Evolutionary conservation across 2,888 invertebrate genomes (phyloP), one percentile per base, ranked within the genome.

Genomic region (Tribolium freemani): DNA sequence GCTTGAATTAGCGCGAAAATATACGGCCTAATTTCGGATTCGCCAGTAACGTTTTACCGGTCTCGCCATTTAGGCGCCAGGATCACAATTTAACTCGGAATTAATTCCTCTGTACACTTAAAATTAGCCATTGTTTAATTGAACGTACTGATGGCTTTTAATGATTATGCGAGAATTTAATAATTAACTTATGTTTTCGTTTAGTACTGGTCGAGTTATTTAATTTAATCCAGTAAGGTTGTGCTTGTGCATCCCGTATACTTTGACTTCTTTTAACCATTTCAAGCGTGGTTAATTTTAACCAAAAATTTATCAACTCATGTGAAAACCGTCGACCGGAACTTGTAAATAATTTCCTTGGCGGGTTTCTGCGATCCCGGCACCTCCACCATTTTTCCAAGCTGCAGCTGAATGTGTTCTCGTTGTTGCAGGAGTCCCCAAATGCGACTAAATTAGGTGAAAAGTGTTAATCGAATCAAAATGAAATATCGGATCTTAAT

Each of bases 81-180:
- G 51, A 66, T 60, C 66, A 60, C 71, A 71, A 71, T 66, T 71
- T 71, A 71, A 64, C 45, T 71, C 58, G 5, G 45, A 71, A 66
- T 71, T 71, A 71, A 71, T 71, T 67, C 46, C 48, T 50, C 54
- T 60, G 58, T 54, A 53, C 53, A 66, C 50, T 67, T 60, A 53
- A 71, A 67, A 71, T 71, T 54, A 71, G 53, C 53, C 46, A 31
- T 60, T 67, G 66, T 60, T 67, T 71, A 71, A 71, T 71, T 71
- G 67, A 60, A 71, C 58, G 53, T 60, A 64, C 64, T 56, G 68
- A 68, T 68, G 68, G 50, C 57, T 68, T 68, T 58, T 68, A 68
- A 68, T 30, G 57, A 68, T 57, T 57, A 56, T 38, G 31, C 16
- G 38, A 31, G 48, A 67, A 57, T 68, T 68, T 58, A 48, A 68